Conservation (phyloP, 2,888 invertebrate species). For the Metalampra italica region DNA sequence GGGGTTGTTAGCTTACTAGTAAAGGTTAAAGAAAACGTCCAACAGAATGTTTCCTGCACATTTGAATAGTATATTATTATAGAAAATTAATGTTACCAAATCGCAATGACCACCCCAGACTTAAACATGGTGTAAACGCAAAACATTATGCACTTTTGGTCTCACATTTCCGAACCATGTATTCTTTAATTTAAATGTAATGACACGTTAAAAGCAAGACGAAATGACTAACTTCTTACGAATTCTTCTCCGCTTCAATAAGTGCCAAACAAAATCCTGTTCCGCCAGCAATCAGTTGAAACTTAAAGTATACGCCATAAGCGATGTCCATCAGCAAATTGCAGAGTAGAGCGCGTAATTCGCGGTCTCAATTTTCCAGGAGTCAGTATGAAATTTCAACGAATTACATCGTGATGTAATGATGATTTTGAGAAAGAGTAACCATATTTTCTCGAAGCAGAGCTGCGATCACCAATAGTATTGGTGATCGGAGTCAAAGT, state of each 20-base stretch:
- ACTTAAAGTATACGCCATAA: conserved; percentile 4
- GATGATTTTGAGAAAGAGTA: background rate
- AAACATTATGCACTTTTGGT: too few species aligned
- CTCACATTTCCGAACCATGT: too few species aligned
- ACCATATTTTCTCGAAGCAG: background rate
- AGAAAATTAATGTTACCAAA: too few species aligned
- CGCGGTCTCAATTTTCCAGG: background rate
- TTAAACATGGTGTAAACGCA: too few species aligned
- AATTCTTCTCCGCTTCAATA: background rate
- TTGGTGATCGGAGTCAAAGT: too few species aligned
- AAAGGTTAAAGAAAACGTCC: too few species aligned
- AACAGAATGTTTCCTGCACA: too few species aligned
- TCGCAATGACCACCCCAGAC: too few species aligned
- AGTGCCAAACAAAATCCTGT: background rate
- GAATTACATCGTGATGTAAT: background rate
- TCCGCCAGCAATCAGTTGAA: background rate
- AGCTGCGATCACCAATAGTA: too few species aligned
- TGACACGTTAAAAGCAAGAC: background rate
- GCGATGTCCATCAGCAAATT: conserved; percentile 7
- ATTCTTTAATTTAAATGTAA: background rate
- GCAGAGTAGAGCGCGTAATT: background rate
- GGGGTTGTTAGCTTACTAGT: too few species aligned
- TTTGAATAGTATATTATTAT: too few species aligned
- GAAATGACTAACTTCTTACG: background rate
- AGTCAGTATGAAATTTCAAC: background rate